These are phyloP conservation scores for Caenorhabditis sulstoni DNA, from an alignment of 2,888 invertebrate genomes.

Conservation along the genomic window DNA sequence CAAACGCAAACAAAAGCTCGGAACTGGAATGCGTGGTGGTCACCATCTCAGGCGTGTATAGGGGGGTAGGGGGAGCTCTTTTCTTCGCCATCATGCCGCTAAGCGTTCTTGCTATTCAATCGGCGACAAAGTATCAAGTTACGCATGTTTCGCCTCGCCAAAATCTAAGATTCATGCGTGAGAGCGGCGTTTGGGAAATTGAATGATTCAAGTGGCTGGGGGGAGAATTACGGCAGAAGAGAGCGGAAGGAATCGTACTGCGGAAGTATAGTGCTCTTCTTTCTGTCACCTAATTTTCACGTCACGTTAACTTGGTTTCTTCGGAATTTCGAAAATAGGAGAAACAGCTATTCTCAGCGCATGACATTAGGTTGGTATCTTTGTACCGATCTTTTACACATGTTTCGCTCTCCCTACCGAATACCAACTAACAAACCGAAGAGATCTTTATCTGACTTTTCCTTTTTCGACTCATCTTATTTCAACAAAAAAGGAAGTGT, in stretches of 20 bases:
- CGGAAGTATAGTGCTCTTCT: conserved; percentile 40
- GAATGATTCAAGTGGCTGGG: conserved; percentile 30
- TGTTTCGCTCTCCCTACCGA: too few relatives aligned
- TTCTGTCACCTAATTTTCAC: conserved; percentile 20
- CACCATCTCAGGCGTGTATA: conserved; percentile 28
- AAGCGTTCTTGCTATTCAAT: conserved; percentile 55
- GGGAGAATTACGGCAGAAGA: conserved; percentile 18
- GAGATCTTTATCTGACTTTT: conserved; percentile 24
- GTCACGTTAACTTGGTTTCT: too few relatives aligned
- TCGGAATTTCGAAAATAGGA: neutral
- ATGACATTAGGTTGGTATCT: conserved; percentile 11
- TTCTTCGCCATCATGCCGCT: conserved; percentile 55
- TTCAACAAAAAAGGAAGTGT: conserved; percentile 39
- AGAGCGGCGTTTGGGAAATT: conserved; percentile 46
- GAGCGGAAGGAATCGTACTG: conserved; percentile 6
- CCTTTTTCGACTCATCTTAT: neutral
- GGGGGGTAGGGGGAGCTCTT: conserved; percentile 19
- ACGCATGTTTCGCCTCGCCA: conserved; percentile 48
- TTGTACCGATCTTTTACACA: conserved; percentile 10
- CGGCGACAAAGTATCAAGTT: conserved; percentile 49
- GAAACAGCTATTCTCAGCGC: too few relatives aligned
- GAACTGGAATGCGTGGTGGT: conserved; percentile 55
- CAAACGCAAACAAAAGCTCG: conserved; percentile 45
- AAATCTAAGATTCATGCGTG: conserved; percentile 51
- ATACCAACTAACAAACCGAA: conserved; percentile 32